Evolutionary conservation across 2,888 invertebrate genomes (phyloP), one percentile per base, ranked within the genome.

Genomic region (Eilema depressum): DNA sequence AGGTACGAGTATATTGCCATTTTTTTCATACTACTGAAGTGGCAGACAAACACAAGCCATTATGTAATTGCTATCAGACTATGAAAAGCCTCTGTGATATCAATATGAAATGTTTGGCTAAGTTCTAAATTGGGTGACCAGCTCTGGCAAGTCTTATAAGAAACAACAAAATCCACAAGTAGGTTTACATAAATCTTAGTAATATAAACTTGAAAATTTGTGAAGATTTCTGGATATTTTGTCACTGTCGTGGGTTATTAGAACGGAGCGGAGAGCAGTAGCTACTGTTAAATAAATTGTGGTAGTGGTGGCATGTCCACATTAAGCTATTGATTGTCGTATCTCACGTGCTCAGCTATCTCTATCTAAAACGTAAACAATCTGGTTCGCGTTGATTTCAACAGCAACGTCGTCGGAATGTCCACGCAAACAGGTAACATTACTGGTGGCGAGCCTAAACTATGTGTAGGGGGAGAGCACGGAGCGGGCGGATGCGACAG

Each of bases 361-460:
- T 92, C 90, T 91, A 93, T 93, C 91, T 91, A 84, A 90, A 91
- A 92, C 92, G 93, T 93, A 94, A 93, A 94, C 93, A 93, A 93
- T 93, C 92, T 91, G 90, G 91, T 90, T 86, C 83, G 88, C 86
- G 92, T 89, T 84, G 91, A 89, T 94, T 93, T 93, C 93, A 90
- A 92, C 91, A 91, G 90, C 81, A 75, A 82, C 86, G 86, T 85
- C 78, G 77, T 77, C 82, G 85, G 86, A 86, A 86, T 87, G 87
- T 86, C 85, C 85, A 80, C 82, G 78, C 83, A 75, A 84, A 84
- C 86, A 83, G 85, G 87, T 83, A 81, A 82, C 84, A 80, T 84
- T 88, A 88, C 85, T 83, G 84, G 82, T 82, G 83, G 83, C 85
- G 83, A 83, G 81, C 78, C 87, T 87, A 87, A 87, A 87, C 81